These are phyloP conservation scores for Aramus guarauna DNA, from an alignment of 2,113 vertebrate genomes.

Conservation along the genomic window DNA sequence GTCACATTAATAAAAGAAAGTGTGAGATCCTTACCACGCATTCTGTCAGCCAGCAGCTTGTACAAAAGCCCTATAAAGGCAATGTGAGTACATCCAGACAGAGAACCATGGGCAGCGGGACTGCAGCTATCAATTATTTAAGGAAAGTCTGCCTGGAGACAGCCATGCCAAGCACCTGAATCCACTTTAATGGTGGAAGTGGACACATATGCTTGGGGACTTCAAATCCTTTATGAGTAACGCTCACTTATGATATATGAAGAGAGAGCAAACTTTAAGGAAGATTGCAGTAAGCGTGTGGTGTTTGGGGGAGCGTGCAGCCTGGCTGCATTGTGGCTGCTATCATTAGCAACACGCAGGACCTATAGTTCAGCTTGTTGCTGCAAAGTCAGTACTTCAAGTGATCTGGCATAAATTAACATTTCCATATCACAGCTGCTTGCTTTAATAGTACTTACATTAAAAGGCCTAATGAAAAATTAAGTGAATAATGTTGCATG, in stretches of 20 bases:
- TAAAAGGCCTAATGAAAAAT: slow-evolving; percentile 31
- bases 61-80: slow-evolving; percentile 7
- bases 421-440: neutral
- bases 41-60: neutral
- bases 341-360: neutral
- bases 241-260: slow-evolving; percentile 51
- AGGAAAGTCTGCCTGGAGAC: slow-evolving; percentile 43
- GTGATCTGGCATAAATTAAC: neutral
- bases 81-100: slow-evolving; percentile 38
- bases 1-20: slow-evolving; percentile 49
- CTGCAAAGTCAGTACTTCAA: neutral
- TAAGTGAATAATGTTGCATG: neutral
- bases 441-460: neutral
- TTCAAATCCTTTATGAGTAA: slow-evolving; percentile 62
- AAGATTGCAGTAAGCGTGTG: neutral
- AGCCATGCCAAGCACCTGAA: slow-evolving; percentile 70
- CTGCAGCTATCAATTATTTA: slow-evolving; percentile 42
- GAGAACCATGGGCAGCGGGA: neutral
- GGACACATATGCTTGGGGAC: slow-evolving; percentile 46
- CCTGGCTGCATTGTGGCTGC: neutral
- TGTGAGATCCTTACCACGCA: neutral
- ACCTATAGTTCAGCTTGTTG: neutral
- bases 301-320: neutral
- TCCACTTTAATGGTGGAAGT: slow-evolving; percentile 58
- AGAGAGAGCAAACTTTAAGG: neutral